Evolutionary conservation across 2,797 vertebrate species (phyloP).

Genomic region (Pipistrellus pygmaeus): DNA sequence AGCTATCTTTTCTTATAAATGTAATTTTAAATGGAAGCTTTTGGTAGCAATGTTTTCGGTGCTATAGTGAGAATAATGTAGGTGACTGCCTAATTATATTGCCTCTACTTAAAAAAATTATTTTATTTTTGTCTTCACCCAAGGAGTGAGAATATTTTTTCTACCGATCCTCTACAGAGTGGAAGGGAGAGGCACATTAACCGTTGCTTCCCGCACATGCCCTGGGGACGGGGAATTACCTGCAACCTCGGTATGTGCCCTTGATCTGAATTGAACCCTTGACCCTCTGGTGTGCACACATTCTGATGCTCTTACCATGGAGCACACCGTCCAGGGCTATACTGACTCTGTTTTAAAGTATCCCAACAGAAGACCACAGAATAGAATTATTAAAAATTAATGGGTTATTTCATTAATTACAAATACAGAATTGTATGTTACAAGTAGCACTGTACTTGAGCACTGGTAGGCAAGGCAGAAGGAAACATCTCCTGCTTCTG

Average conservation of each 20-base stretch:
- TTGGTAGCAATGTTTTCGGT: not conserved
- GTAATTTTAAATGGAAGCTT: not conserved
- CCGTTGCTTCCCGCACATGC: too few relatives aligned
- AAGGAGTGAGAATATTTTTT: too few relatives aligned
- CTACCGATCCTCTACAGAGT: too few relatives aligned
- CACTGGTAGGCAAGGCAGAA: slow-evolving; percentile 13
- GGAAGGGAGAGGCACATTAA: too few relatives aligned
- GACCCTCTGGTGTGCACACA: too few relatives aligned
- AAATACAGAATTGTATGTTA: not conserved
- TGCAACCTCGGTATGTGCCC: too few relatives aligned
- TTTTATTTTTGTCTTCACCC: too few relatives aligned
- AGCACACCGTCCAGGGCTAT: too few relatives aligned
- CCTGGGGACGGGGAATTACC: too few relatives aligned
- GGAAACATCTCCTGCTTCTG: not conserved
- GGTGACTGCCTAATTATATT: slow-evolving; percentile 47
- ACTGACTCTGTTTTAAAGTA: not conserved
- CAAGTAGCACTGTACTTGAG: not conserved
- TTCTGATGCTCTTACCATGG: too few relatives aligned
- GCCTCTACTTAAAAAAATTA: too few relatives aligned
- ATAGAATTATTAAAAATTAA: slow-evolving; percentile 22
- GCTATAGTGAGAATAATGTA: not conserved
- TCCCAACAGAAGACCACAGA: slow-evolving; percentile 19
- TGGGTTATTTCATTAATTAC: slow-evolving; percentile 38
- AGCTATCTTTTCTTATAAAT: slow-evolving; percentile 51
- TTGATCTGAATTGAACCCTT: too few relatives aligned